A percentile compares a stretch with the other conserved stretches of the same genome.
These are phyloP conservation scores for Scaptomyza parva DNA, from an alignment of 2,888 invertebrate genomes.

Conservation along the genomic window DNA sequence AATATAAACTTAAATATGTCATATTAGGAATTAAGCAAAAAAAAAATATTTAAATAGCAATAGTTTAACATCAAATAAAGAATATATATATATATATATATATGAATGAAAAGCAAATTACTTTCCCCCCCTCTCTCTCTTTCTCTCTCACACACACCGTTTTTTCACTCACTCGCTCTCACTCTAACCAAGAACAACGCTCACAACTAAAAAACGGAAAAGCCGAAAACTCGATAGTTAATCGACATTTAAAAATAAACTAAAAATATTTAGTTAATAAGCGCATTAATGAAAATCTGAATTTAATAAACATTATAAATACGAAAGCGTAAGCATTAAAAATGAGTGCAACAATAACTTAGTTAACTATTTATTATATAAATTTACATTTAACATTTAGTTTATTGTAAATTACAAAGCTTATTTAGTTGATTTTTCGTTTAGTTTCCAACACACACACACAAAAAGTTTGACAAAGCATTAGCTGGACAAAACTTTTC, in stretches of 20 bases:
- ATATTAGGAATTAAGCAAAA: constrained; percentile 27
- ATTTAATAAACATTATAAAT: constrained; percentile 57
- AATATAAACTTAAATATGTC: constrained; percentile 27
- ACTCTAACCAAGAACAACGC: constrained; percentile 10
- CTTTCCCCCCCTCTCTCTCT: constrained; percentile 12
- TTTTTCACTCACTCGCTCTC: constrained; percentile 12
- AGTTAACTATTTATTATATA: constrained; percentile 51
- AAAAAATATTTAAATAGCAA: constrained; percentile 27
- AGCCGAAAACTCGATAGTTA: constrained; percentile 67
- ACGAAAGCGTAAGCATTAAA: constrained; percentile 14
- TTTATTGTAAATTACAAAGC: background rate
- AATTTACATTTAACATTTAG: constrained; percentile 1
- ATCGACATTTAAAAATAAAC: constrained; percentile 63
- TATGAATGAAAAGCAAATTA: too few species aligned
- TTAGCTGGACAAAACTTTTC: constrained; percentile 11
- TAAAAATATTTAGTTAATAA: constrained; percentile 58
- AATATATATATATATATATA: too few species aligned
- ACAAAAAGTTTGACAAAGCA: constrained; percentile 6
- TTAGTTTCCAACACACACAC: too few species aligned
- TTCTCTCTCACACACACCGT: constrained; percentile 11
- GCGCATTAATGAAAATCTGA: constrained; percentile 64
- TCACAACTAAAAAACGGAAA: constrained; percentile 8
- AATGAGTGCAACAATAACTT: constrained; percentile 50
- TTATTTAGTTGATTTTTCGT: background rate
- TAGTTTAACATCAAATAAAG: constrained; percentile 24